Evolutionary conservation across 2,888 invertebrate genomes (phyloP), one percentile per base, ranked within the genome.

Genomic region (Leptopterna dolabrata): DNA sequence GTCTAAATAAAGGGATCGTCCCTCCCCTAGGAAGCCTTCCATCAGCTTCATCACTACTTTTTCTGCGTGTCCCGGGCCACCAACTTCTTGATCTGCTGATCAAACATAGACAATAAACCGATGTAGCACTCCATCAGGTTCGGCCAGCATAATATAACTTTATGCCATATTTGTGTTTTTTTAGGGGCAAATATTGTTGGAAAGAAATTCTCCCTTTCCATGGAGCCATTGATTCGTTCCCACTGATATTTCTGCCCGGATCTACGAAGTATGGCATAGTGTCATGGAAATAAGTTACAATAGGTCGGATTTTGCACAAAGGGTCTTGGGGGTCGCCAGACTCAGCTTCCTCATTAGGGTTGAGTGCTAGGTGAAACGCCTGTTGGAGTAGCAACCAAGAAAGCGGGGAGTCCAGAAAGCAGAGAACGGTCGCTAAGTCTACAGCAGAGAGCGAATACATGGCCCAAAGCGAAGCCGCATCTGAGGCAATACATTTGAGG

Each of bases 81-180:
- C 55, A 13, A 81, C 81, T 16, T 89, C 90, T 19, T 90, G 88
- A 43, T 90, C 90, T 88, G 86, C 76, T 14, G 89, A 86, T 80
- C 90, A 90, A 1, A 87, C 89, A 76, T 90, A 90, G n/a, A 91
- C 76, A 70, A 89, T 88, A 24, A 85, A 90, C 86, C 89, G 89
- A 70, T 90, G 84, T 70, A 90, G 88, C 45, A 89, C 83, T 51
- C 91, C 91, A 89, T 90, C 90, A 43, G 91, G 90, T 85, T 91
- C 91, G 7, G 90, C 90, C 9, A 91, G 89, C 43, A 91, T 90
- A 88, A 92, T n/a, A n/a, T n/a, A 92, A 70, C 88, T 91, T 91
- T 0, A 91, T 90, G 0, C 91, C 91, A 89, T 91, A 91, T 88
- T 91, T 92, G 55, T 91, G 91, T 0, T 89, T 82, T 89, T 91